Conservation (phyloP, 2,797 vertebrate genomes). For the Onychomys torridus region DNA sequence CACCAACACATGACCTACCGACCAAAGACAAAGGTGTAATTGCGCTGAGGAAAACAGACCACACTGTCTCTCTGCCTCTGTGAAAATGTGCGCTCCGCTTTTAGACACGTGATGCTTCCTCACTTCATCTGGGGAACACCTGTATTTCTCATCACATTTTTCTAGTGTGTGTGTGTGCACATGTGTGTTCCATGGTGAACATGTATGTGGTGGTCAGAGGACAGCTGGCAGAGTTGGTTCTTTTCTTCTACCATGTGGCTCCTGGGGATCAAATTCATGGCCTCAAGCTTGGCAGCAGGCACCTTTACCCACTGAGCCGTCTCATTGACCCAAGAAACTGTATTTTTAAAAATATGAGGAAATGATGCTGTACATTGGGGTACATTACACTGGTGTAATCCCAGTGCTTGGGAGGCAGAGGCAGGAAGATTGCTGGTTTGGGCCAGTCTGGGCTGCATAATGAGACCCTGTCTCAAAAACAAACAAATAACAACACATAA, state of each 20-base stretch:
- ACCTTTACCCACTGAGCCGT: neutral
- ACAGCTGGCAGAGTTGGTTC: neutral
- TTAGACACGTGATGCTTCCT: neutral
- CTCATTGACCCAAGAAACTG: neutral
- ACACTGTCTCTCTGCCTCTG: neutral
- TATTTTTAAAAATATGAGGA: neutral
- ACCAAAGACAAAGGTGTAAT: neutral
- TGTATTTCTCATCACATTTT: neutral
- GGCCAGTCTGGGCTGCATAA: neutral
- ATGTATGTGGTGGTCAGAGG: neutral
- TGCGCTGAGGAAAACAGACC: neutral
- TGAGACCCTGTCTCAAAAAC: neutral
- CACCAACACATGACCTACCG: neutral
- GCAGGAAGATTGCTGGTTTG: neutral
- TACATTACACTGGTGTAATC: neutral
- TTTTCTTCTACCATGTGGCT: neutral
- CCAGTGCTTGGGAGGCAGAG: neutral
- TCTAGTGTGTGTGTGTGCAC: neutral
- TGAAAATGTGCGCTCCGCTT: neutral
- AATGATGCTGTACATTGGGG: neutral
- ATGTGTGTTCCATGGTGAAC: neutral
- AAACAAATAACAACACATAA: neutral
- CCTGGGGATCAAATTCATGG: neutral
- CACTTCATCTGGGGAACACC: neutral
- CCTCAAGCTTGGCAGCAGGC: neutral